phyloP scores from a whole-genome alignment of 2,797 vertebrate species.

The Spinus pinus region DNA sequence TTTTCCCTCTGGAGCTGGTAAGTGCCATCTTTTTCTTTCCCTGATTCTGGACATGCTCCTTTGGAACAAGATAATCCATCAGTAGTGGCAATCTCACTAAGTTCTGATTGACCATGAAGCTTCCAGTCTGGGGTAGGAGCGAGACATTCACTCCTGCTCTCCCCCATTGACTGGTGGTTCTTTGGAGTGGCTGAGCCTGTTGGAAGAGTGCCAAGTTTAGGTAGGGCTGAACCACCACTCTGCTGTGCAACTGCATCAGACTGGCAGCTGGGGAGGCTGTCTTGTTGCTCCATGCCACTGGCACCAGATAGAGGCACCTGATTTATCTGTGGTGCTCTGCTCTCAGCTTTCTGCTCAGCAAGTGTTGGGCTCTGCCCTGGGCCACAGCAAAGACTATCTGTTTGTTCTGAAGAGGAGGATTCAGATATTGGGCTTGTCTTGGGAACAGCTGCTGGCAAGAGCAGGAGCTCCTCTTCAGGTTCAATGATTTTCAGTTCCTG shows the following conservation, averaged over 20 bases:
- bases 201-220: neutral
- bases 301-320: neutral
- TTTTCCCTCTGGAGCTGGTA: conserved; percentile 23
- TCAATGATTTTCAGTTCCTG: conserved; percentile 89
- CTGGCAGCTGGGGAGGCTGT: neutral
- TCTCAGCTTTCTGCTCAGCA: neutral
- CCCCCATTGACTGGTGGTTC: neutral
- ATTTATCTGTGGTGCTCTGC: conserved; percentile 9
- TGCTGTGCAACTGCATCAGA: neutral
- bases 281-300: neutral
- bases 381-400: neutral
- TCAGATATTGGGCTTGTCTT: neutral
- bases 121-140: conserved; percentile 43
- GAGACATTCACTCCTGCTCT: conserved; percentile 6
- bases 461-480: conserved; percentile 80
- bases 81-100: neutral
- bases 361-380: neutral
- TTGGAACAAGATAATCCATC: conserved; percentile 9
- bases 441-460: neutral
- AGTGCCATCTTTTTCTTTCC: neutral
- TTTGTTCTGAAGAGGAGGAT: neutral
- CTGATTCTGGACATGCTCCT: neutral
- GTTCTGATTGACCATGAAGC: neutral
- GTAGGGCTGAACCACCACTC: neutral
- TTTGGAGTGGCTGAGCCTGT: neutral